Conservation (phyloP, 2,113 vertebrate genomes). For the Megaceryle torquata region DNA sequence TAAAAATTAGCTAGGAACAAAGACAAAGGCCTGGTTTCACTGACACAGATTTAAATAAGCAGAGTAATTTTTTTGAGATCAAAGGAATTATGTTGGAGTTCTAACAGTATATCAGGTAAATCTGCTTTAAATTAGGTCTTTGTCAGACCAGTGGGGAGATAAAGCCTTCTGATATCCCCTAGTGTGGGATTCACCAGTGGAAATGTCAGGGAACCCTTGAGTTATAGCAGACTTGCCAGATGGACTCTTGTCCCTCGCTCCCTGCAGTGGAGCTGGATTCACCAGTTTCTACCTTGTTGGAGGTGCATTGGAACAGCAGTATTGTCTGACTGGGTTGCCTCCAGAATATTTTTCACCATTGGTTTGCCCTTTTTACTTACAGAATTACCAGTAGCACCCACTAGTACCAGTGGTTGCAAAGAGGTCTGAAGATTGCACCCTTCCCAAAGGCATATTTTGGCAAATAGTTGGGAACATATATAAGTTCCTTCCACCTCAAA, state of each 20-base stretch:
- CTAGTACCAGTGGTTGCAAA: neutral
- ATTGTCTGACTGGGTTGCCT: neutral
- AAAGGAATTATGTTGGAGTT: neutral
- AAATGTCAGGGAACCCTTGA: neutral
- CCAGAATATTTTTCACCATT: neutral
- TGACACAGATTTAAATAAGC: neutral
- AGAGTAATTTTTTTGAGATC: neutral
- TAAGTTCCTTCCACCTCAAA: neutral
- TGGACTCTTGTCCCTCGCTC: neutral
- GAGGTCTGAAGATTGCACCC: neutral
- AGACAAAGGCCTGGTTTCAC: neutral
- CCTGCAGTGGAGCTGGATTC: neutral
- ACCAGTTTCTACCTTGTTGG: neutral
- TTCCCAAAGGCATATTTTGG: neutral
- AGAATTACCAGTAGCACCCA: neutral
- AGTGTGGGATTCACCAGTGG: neutral
- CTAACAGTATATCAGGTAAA: neutral
- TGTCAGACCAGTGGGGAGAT: neutral
- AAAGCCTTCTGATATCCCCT: neutral
- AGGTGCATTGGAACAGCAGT: neutral
- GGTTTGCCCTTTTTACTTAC: neutral
- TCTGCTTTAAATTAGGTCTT: neutral
- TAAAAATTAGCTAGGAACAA: neutral
- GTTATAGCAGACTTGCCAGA: neutral
- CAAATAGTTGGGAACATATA: neutral